These are phyloP conservation scores for Entomyzon cyanotis DNA, from an alignment of 2,113 vertebrate species.

Conservation along the genomic window DNA sequence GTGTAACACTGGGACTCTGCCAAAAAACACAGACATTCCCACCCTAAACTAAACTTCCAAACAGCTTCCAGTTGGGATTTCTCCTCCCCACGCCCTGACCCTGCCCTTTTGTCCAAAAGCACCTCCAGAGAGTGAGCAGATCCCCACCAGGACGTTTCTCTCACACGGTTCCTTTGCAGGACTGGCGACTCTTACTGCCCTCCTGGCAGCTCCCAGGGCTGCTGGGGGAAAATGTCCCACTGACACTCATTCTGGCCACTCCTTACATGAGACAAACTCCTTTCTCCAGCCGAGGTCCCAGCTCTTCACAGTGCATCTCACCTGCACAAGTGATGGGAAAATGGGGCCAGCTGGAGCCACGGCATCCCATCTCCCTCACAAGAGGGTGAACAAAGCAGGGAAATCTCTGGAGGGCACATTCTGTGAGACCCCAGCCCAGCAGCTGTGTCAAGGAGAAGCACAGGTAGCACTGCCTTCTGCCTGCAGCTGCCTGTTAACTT, in stretches of 20 bases:
- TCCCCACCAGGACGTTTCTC: neutral
- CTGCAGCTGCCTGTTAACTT: neutral
- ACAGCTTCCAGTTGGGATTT: neutral
- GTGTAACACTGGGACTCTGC: neutral
- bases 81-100: neutral
- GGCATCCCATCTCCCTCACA: fast-evolving
- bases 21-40: neutral
- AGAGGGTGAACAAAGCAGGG: neutral
- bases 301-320: neutral
- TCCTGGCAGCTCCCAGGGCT: fast-evolving
- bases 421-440: neutral
- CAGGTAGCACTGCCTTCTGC: neutral
- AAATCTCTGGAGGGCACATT: neutral
- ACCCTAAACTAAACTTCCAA: neutral
- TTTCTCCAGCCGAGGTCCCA: neutral
- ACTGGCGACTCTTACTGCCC: neutral
- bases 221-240: fast-evolving
- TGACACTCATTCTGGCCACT: neutral
- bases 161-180: fast-evolving
- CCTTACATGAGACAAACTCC: neutral
- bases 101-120: neutral
- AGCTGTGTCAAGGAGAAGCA: neutral
- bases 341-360: fast-evolving
- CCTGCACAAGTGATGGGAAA: neutral
- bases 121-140: neutral